A percentile compares a stretch with the other conserved stretches of the same genome.
Conservation (phyloP, 2,888 invertebrate species). For the Tryphoninae sp. region DNA sequence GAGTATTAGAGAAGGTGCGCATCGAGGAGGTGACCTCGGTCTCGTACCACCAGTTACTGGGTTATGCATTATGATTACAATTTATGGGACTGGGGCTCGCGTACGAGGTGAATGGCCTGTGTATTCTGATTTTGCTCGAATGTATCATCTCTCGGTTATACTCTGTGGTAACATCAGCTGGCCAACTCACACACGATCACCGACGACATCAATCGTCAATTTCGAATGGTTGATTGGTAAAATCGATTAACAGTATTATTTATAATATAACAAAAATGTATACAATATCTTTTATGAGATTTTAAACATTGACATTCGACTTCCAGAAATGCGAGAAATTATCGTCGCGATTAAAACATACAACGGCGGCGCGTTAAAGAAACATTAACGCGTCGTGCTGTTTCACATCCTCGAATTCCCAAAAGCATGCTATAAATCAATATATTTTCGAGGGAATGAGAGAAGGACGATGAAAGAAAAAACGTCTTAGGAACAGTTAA, state of each 20-base stretch:
- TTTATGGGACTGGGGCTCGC: slow-evolving; percentile 74
- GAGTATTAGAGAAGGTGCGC: slow-evolving; percentile 61
- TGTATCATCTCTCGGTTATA: slow-evolving; percentile 54
- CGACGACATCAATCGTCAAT: neutral
- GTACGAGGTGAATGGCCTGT: slow-evolving; percentile 49
- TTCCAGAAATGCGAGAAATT: neutral
- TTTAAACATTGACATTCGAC: slow-evolving; percentile 20
- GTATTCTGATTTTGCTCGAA: slow-evolving; percentile 67
- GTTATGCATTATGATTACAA: slow-evolving; percentile 74
- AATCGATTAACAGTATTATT: neutral
- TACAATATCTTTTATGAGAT: neutral
- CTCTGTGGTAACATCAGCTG: slow-evolving; percentile 42
- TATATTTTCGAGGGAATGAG: slow-evolving; percentile 67
- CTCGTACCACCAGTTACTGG: slow-evolving; percentile 45
- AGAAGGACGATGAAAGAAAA: slow-evolving; percentile 60
- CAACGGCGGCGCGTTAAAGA: slow-evolving; percentile 40
- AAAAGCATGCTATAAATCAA: slow-evolving; percentile 73
- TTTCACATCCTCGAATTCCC: slow-evolving; percentile 63
- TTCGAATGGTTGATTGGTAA: too few species aligned
- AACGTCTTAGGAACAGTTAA: slow-evolving; percentile 57
- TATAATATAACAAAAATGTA: neutral
- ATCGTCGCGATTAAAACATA: slow-evolving; percentile 43
- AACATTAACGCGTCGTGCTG: slow-evolving; percentile 42
- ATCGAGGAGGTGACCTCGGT: slow-evolving; percentile 42
- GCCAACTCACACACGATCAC: slow-evolving; percentile 22